A percentile compares a stretch with the other conserved stretches of the same genome.
These are phyloP conservation scores for Dryobotodes eremita DNA, from an alignment of 2,888 invertebrate species.

Conservation along the genomic window DNA sequence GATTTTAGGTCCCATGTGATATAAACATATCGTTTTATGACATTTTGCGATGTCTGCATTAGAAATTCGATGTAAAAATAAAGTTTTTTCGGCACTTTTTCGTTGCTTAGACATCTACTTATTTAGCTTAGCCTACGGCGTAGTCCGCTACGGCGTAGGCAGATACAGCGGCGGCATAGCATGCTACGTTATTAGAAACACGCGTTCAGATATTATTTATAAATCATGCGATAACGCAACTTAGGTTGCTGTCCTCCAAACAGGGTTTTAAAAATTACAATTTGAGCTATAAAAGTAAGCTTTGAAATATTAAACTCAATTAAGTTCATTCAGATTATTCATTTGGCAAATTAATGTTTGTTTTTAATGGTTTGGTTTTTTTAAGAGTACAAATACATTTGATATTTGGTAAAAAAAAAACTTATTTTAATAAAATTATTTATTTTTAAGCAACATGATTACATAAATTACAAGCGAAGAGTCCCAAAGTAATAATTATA, in stretches of 20 bases:
- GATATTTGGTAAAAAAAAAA: no score
- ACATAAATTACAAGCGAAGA: not conserved
- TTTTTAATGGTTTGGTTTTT: not conserved
- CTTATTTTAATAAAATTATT: not conserved
- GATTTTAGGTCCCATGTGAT: not conserved
- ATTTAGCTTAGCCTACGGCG: not conserved
- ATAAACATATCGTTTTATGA: not conserved
- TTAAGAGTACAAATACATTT: not conserved
- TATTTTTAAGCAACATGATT: not conserved
- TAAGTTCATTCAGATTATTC: not conserved
- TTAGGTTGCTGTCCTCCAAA: not conserved
- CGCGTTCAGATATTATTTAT: not conserved
- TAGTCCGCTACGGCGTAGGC: not conserved
- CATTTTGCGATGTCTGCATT: not conserved
- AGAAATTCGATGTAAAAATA: not conserved
- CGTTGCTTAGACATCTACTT: not conserved
- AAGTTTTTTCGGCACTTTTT: not conserved
- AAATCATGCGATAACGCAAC: not conserved
- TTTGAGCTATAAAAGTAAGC: not conserved
- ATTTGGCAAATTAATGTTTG: not conserved
- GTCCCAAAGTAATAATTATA: not conserved
- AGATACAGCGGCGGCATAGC: slow-evolving; percentile 1
- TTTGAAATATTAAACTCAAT: not conserved
- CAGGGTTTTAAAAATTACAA: no score
- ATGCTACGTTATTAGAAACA: not conserved